Conservation (phyloP, 2,888 invertebrate genomes). For the Oligia fasciuncula region DNA sequence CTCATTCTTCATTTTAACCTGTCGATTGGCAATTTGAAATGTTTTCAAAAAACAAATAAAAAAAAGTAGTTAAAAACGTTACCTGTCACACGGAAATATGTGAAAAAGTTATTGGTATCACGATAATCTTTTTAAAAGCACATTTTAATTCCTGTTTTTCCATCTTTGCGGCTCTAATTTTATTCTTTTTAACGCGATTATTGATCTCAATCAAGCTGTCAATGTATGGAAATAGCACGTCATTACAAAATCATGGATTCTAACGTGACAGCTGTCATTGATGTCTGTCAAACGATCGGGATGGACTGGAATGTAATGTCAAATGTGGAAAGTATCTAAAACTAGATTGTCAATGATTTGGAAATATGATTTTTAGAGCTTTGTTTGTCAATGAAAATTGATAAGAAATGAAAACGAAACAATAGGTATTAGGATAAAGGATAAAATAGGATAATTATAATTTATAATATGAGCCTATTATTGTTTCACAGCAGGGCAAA, state of each 20-base stretch:
- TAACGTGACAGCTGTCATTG: constrained; percentile 27
- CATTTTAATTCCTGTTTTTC: not conserved
- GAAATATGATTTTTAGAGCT: not conserved
- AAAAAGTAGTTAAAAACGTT: too few relatives aligned
- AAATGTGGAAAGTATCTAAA: not conserved
- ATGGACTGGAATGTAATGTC: not conserved
- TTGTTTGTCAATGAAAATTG: not conserved
- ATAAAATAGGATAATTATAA: too few relatives aligned
- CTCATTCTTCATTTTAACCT: not conserved
- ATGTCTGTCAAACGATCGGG: constrained; percentile 4
- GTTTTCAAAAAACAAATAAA: too few relatives aligned
- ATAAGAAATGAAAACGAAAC: not conserved
- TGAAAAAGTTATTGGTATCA: not conserved
- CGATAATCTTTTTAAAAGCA: not conserved
- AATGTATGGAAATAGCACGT: not conserved
- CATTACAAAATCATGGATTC: constrained; percentile 49
- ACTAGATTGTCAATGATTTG: not conserved
- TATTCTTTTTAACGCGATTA: constrained; percentile 1
- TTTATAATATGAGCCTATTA: too few relatives aligned
- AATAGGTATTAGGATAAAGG: not conserved
- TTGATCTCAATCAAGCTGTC: not conserved
- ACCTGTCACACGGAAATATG: not conserved
- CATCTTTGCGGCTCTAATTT: not conserved
- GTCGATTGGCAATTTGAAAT: not conserved
- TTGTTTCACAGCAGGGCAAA: too few relatives aligned